Conservation (phyloP, 2,888 invertebrate genomes). For the Cantharis flavilabris region DNA sequence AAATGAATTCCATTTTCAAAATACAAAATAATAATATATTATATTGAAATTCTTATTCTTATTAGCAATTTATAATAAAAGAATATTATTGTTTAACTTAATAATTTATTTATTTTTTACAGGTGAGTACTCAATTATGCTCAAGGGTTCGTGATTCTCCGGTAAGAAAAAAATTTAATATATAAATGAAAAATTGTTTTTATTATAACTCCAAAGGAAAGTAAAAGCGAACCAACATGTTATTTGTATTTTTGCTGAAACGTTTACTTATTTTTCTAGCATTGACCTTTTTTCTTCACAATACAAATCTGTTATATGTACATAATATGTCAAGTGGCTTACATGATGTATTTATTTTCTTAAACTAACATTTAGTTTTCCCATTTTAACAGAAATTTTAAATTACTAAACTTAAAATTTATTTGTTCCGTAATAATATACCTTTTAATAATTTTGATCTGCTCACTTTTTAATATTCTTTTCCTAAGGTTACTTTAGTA, state of each 20-base stretch:
- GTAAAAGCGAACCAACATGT: neutral
- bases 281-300: neutral
- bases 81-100: neutral
- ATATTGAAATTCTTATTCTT: neutral
- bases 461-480: neutral
- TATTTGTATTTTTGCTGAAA: neutral
- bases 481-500: neutral
- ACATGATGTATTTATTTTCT: neutral
- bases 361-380: neutral
- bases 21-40: slow-evolving; percentile 5
- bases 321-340: neutral
- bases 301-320: neutral
- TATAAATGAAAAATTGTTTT: neutral
- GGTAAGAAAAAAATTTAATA: neutral
- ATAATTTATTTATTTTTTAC: neutral
- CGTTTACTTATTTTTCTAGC: neutral
- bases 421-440: neutral
- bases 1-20: slow-evolving; percentile 15
- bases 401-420: neutral
- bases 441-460: neutral
- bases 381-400: neutral
- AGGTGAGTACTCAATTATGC: neutral
- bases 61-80: neutral
- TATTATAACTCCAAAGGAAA: neutral
- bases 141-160: neutral